Base-by-base conservation (phyloP, 2,888 invertebrate species). In the Acrobasis repandana region DNA sequence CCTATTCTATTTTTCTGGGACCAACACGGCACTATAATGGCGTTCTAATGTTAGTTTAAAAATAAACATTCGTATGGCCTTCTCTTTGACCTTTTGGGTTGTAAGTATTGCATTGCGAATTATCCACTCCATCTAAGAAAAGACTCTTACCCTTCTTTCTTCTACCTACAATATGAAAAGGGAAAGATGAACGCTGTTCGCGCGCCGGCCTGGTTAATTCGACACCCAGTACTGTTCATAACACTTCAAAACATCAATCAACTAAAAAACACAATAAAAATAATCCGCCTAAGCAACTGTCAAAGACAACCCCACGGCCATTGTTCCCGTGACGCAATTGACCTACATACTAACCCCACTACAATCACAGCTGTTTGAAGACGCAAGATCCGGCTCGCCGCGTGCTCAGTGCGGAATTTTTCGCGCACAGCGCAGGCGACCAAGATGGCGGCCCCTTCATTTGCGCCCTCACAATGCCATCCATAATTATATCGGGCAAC, bases 381-480 rank as follows among this genome's bases (percentile, higher is more conserved):
- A 38, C 61, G 67, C 70, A 65, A 67, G 72, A 72, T 68, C 65
- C 66, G 68, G 76, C 83, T 82, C 72, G 77, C 75, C 77, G 79
- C 80, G 71, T 86, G 86, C 86, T 86, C 86, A 82, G 66, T 74
- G 71, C 63, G 66, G 68, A 63, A 66, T 76, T 76, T 76, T 66
- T 61, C 52, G 65, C 67, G 62, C 71, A 73, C 70, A 75, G 85
- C 86, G 86, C 86, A 84, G 72, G 76, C 77, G 67, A 61, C 65
- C 63, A 70, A 71, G 60, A 68, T 70, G 71, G 68, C 71, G 58
- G 69, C 73, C 66, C 63, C 63, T 76, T 83, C 81, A 79, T 76
- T 73, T 74, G 72, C 77, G 71, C 80, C 83, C 83, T 80, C 75
- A 72, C 68, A 79, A 82, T 84, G 74, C 73, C 82, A 80, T 81